Evolutionary conservation across 2,888 invertebrate species (phyloP).

Genomic region (Linnaemya tessellans): DNA sequence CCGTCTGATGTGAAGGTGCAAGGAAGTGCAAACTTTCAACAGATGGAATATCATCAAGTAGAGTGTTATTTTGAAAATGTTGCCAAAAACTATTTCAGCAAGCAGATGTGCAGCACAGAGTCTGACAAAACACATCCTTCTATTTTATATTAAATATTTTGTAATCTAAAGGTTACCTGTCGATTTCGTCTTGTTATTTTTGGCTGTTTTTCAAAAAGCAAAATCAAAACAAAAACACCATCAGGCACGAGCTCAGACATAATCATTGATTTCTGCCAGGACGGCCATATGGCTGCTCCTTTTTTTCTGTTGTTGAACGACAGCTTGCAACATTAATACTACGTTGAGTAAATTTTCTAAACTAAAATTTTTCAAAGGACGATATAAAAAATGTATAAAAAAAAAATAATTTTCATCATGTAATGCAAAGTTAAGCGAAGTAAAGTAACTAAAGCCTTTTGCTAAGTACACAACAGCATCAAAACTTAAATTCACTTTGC

Average conservation of each 20-base stretch:
- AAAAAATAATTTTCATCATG: conserved; percentile 48
- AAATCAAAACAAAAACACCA: neutral
- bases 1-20: conserved; percentile 1
- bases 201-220: conserved; percentile 31
- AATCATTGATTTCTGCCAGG: conserved; percentile 60
- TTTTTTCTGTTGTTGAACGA: neutral
- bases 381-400: neutral
- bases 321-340: neutral
- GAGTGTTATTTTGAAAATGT: conserved; percentile 58
- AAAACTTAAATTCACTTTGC: conserved; percentile 47
- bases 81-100: conserved; percentile 61
- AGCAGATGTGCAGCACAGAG: neutral
- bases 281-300: conserved; percentile 32
- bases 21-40: too few species aligned
- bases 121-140: neutral
- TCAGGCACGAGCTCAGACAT: conserved; percentile 50
- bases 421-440: conserved; percentile 53
- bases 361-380: conserved; percentile 5
- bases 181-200: conserved; percentile 37
- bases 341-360: conserved; percentile 22
- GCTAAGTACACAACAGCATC: neutral
- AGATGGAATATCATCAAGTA: conserved; percentile 59
- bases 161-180: conserved; percentile 36
- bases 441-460: conserved; percentile 35
- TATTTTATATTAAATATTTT: conserved; percentile 54